A percentile compares a stretch with the other conserved stretches of the same genome.
Evolutionary conservation across 2,797 vertebrate species (phyloP).

Genomic region (Cossypha heuglini): DNA sequence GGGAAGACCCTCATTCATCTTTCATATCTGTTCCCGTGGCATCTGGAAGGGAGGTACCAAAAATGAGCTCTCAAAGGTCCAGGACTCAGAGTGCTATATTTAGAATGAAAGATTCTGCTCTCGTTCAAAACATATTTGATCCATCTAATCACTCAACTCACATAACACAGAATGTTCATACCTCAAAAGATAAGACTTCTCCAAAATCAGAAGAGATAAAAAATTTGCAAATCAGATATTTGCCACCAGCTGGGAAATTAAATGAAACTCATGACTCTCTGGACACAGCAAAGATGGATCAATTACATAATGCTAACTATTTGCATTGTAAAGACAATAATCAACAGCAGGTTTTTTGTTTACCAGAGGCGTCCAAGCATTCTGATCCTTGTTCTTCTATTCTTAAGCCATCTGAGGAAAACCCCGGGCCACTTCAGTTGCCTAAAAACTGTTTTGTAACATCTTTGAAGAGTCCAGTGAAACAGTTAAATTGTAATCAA

Average conservation of each 20-base stretch:
- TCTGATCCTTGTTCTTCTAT: conserved; percentile 70
- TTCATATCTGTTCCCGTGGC: conserved; percentile 46
- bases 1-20: conserved; percentile 79
- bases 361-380: conserved; percentile 73
- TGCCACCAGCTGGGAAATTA: conserved; percentile 72
- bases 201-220: conserved; percentile 71
- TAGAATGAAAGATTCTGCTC: conserved; percentile 73
- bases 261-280: conserved; percentile 69
- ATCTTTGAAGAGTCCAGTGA: conserved; percentile 76
- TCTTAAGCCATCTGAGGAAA: conserved; percentile 74
- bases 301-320: conserved; percentile 65
- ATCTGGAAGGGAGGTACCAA: conserved; percentile 70
- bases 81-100: conserved; percentile 71
- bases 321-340: conserved; percentile 75
- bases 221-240: conserved; percentile 71
- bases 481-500: conserved; percentile 76
- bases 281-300: conserved; percentile 72
- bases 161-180: conserved; percentile 62
- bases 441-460: conserved; percentile 76
- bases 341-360: conserved; percentile 70
- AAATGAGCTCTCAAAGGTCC: conserved; percentile 69
- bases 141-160: conserved; percentile 71
- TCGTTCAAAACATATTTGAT: conserved; percentile 76
- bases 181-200: conserved; percentile 64
- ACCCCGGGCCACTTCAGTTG: conserved; percentile 69